Conservation (phyloP, 1,140 invertebrate genomes). For the Lamellibrachia luymesi region DNA sequence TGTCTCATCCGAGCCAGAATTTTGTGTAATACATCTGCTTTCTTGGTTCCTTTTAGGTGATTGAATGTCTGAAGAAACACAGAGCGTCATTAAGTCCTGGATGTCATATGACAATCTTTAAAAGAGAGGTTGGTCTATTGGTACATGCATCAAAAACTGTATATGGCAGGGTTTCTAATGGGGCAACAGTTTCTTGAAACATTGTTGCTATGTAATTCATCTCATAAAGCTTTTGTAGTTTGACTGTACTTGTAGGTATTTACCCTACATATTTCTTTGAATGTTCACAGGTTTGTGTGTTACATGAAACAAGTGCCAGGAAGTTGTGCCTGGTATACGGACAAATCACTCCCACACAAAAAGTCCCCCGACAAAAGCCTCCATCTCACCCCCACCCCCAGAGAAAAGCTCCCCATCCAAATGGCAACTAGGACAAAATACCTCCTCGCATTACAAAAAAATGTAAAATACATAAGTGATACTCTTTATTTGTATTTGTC, state of each 20-base stretch:
- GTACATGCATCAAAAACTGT: not conserved
- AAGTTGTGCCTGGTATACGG: no score
- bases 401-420: no score
- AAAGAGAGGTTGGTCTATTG: constrained; percentile 51
- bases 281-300: not conserved
- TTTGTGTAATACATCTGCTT: constrained; percentile 5
- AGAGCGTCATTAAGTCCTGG: constrained; percentile 66
- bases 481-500: no score
- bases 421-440: no score
- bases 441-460: no score
- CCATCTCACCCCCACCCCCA: no score
- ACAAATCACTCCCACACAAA: no score
- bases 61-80: constrained; percentile 82
- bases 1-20: no score
- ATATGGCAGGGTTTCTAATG: not conserved
- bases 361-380: no score
- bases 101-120: constrained; percentile 81
- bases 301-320: not conserved
- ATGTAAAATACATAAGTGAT: no score
- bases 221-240: not conserved
- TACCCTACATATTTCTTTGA: not conserved
- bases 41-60: constrained; percentile 62
- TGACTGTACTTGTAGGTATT: not conserved
- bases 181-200: not conserved
- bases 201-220: not conserved